phyloP scores from a whole-genome alignment of 1,140 invertebrate genomes.

The Oryzaephilus surinamensis region DNA sequence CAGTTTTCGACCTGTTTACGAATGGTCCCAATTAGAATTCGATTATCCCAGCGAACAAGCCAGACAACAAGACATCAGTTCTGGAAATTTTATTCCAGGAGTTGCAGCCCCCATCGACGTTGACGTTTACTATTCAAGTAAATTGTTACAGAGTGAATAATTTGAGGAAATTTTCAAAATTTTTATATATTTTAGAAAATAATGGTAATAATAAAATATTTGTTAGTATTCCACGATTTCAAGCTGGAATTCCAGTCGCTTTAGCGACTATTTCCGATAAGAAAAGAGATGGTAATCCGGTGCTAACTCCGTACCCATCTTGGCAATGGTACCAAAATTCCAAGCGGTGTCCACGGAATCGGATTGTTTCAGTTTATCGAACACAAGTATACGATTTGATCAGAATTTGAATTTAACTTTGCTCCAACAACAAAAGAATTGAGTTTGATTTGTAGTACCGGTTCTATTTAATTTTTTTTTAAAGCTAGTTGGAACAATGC shows the following conservation, averaged over 20 bases:
- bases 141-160: too few species aligned
- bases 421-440: too few species aligned
- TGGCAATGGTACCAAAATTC: conserved; percentile 40
- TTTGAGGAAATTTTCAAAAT: too few species aligned
- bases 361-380: not conserved
- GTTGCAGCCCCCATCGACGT: conserved; percentile 58
- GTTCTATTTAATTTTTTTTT: too few species aligned
- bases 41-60: conserved; percentile 39
- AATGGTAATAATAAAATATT: conserved; percentile 43
- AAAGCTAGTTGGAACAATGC: too few species aligned
- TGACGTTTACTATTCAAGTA: too few species aligned
- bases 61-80: conserved; percentile 41
- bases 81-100: conserved; percentile 46
- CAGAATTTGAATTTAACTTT: too few species aligned
- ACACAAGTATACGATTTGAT: too few species aligned
- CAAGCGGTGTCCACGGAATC: conserved; percentile 17
- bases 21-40: too few species aligned
- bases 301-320: conserved; percentile 42
- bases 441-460: too few species aligned
- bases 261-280: conserved; percentile 48
- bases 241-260: conserved; percentile 56
- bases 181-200: too few species aligned
- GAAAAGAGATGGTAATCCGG: conserved; percentile 38
- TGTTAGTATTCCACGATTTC: conserved; percentile 59
- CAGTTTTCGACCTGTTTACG: too few species aligned